Percentiles rank a stretch among this genome's conserved stretches.
Conservation (phyloP, 2,888 invertebrate species). For the Melanophora roralis region DNA sequence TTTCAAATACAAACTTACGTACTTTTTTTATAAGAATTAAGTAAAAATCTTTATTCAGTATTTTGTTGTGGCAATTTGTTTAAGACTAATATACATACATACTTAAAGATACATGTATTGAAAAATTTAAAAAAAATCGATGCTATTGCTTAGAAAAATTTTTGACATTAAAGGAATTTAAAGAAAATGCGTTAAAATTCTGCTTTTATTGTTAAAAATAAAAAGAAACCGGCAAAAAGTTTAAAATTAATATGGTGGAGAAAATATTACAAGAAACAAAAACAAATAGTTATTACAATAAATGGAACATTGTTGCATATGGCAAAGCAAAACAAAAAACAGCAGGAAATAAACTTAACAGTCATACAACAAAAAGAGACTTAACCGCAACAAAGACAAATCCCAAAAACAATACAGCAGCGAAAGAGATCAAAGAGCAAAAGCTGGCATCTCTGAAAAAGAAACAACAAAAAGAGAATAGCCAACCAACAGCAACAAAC, state of each 20-base stretch:
- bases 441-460: conserved; percentile 66
- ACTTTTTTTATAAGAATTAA: too few species aligned
- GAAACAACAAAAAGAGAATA: conserved; percentile 39
- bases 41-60: too few species aligned
- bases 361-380: conserved; percentile 7
- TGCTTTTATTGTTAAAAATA: background rate
- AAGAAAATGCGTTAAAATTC: conserved; percentile 40
- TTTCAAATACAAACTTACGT: conserved; percentile 3
- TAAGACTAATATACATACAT: conserved; percentile 25
- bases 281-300: conserved; percentile 65
- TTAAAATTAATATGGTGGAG: conserved; percentile 64
- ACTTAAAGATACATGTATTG: conserved; percentile 30
- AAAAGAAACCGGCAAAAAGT: background rate
- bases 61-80: background rate
- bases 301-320: conserved; percentile 73
- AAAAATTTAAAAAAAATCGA: conserved; percentile 54
- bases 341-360: conserved; percentile 45
- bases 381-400: conserved; percentile 10
- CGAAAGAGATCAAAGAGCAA: conserved; percentile 1
- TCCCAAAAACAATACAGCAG: conserved; percentile 32
- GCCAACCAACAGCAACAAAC: conserved; percentile 7
- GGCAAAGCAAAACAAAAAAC: conserved; percentile 65
- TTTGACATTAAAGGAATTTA: conserved; percentile 8
- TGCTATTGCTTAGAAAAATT: conserved; percentile 41
- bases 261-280: conserved; percentile 60